Evolutionary conservation across 23 tunicate genomes (phyloP), one percentile per base, ranked within the genome.

Genomic region (Phallusia fumigata): DNA sequence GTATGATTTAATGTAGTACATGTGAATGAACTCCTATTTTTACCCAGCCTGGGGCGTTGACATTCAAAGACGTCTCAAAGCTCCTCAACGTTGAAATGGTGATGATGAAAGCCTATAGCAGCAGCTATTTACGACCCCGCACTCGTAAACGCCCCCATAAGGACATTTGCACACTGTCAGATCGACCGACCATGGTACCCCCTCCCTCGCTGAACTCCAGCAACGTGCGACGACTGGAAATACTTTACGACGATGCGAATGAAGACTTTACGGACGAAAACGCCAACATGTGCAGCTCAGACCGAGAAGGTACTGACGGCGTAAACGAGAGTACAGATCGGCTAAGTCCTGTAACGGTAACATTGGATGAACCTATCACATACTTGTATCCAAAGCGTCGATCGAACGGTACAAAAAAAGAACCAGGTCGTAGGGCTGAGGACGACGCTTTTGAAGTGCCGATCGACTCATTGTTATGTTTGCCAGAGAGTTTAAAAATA

Each of bases 101-200:
- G 69, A 58, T 58, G 69, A 58, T 58, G 69, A 58, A 58, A 58
- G 69, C 69, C 3, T 58, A 58, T 16, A 58, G 69, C 16, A 58
- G 69, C 28, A 58, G 69, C 28, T 58, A 58, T 58, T 1, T 58
- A 1, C 69, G 69, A 6, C 69, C 69, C 26, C 26, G 69, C 28
- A 24, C 11, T 21, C 69, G 28, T 22, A 58, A 58, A 58, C 69
- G 69, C 3, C 15, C 69, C 5, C 69, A 24, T 3, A 58, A 21
- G 16, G 16, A 13, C 16, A 58, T 58, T 22, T 24, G 28, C 28
- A 22, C 69, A 6, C 1, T 21, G 28, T 24, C 69, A 24, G 69
- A 58, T 16, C 28, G 26, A 24, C 69, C 69, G 13, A 58, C 69
- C 26, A 58, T 58, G 69, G 69, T 58, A 1, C 28, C 69, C 13